A percentile compares a stretch with the other conserved stretches of the same genome.
Conservation (phyloP, 37 sponge, comb jelly and placozoan genomes). For the Halichondria panicea region DNA sequence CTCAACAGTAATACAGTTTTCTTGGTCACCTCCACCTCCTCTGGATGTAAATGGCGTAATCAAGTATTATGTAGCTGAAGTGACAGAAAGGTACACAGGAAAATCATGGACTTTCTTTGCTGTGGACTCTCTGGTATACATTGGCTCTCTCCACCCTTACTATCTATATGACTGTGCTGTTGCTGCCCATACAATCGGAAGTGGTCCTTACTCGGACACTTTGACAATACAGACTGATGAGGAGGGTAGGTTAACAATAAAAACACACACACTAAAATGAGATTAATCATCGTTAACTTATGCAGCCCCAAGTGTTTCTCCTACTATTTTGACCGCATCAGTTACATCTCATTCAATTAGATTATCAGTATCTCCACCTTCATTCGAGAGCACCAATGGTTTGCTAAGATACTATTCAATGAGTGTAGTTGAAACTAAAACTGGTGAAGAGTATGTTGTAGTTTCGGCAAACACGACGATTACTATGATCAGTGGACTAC, state of each 20-base stretch:
- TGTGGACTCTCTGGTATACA: not conserved
- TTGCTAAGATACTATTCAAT: constrained; percentile 6
- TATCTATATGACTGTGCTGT: constrained; percentile 4
- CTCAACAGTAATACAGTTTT: not conserved
- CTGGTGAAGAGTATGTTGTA: not conserved
- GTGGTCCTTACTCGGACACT: constrained; percentile 5
- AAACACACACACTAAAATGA: too few species aligned
- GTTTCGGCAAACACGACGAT: not conserved
- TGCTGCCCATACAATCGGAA: constrained; percentile 14
- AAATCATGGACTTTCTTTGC: not conserved
- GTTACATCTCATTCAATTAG: too few species aligned
- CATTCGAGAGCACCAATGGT: too few species aligned
- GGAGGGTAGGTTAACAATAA: constrained; percentile 1
- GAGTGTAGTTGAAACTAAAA: not conserved
- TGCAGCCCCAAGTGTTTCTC: too few species aligned
- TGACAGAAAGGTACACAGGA: not conserved
- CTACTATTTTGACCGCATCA: too few species aligned
- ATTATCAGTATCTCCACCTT: too few species aligned
- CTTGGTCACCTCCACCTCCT: constrained; percentile 22
- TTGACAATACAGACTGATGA: constrained; percentile 1
- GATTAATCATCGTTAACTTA: too few species aligned
- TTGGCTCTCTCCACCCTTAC: constrained; percentile 10
- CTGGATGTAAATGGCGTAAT: constrained; percentile 27
- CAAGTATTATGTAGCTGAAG: not conserved
- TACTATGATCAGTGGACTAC: not conserved